Percentiles rank a stretch among this genome's conserved stretches.
Evolutionary conservation across 2,888 invertebrate genomes (phyloP).

Genomic region (Amorpha juglandis): DNA sequence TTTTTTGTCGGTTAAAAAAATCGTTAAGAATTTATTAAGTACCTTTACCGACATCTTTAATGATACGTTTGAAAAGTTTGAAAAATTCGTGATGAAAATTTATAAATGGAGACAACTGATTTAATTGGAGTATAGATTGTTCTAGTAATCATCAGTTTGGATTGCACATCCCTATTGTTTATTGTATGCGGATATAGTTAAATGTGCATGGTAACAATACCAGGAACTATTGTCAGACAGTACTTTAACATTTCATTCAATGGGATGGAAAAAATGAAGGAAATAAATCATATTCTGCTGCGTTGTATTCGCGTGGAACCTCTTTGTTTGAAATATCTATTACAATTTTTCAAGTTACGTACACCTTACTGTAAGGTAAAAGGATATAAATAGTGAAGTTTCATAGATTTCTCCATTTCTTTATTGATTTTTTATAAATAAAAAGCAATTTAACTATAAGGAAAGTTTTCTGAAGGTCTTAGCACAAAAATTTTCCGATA

Average conservation of each 20-base stretch:
- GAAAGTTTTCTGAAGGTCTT: too few relatives aligned
- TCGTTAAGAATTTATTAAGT: too few relatives aligned
- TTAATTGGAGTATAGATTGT: background rate
- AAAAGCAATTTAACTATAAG: too few relatives aligned
- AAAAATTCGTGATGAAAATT: too few relatives aligned
- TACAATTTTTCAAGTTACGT: background rate
- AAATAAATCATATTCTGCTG: conserved; percentile 7
- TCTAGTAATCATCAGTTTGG: background rate
- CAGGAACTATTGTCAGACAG: background rate
- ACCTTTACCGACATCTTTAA: too few relatives aligned
- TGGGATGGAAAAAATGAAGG: conserved; percentile 15
- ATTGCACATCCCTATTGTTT: background rate
- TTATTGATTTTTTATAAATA: background rate
- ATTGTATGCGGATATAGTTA: background rate
- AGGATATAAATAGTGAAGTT: background rate
- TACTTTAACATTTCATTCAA: conserved; percentile 10
- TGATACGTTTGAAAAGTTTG: too few relatives aligned
- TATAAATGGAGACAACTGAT: background rate
- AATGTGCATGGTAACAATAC: background rate
- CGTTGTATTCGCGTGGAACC: background rate
- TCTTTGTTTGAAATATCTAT: background rate
- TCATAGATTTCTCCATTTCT: background rate
- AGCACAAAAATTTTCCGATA: too few relatives aligned
- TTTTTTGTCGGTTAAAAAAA: too few relatives aligned
- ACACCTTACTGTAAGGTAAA: background rate